phyloP scores from a whole-genome alignment of 2,797 vertebrate species.

The Lutjanus argentimaculatus region DNA sequence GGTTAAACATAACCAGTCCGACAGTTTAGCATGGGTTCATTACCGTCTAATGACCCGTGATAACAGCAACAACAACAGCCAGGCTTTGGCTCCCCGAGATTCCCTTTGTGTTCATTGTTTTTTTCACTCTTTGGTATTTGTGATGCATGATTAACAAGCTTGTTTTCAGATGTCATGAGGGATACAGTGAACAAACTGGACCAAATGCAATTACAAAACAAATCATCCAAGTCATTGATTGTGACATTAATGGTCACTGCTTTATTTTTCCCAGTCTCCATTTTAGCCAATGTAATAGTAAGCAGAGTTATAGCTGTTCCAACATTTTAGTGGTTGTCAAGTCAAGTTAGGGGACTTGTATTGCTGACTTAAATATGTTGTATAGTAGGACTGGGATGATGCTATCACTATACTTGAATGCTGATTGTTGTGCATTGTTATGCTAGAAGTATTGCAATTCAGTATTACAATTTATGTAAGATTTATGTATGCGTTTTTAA shows the following conservation, averaged over 20 bases:
- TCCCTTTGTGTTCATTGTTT: conserved; percentile 20
- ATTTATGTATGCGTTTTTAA: too few relatives aligned
- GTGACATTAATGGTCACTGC: conserved; percentile 5
- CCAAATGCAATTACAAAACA: neutral
- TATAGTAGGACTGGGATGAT: too few relatives aligned
- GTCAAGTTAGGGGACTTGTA: neutral
- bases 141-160: conserved; percentile 5
- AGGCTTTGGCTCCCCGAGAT: neutral
- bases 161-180: neutral
- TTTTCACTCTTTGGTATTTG: neutral
- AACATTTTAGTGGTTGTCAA: neutral
- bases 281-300: neutral
- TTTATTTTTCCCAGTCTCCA: neutral
- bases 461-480: too few relatives aligned
- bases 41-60: neutral
- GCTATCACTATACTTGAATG: too few relatives aligned
- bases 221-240: neutral
- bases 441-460: too few relatives aligned
- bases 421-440: too few relatives aligned
- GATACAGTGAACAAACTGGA: neutral
- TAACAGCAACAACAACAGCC: neutral
- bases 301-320: neutral
- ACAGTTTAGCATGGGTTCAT: neutral
- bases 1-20: neutral
- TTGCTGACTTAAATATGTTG: neutral